phyloP scores from a whole-genome alignment of 2,888 invertebrate species.

The Arenicola marina region DNA sequence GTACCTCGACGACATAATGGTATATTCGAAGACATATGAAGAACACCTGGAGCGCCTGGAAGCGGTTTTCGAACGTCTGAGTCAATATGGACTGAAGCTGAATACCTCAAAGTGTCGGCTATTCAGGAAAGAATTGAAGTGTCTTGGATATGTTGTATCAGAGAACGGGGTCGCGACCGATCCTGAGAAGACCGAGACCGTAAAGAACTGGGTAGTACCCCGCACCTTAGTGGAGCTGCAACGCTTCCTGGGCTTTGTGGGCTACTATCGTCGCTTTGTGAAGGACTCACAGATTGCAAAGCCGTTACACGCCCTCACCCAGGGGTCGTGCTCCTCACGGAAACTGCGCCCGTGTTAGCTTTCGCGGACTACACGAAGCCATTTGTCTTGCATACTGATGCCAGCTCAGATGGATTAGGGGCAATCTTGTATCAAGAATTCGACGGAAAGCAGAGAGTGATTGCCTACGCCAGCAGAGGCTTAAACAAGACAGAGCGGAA shows the following conservation, averaged over 20 bases:
- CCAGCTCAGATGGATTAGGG: neutral
- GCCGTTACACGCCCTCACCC: neutral
- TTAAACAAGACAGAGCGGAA: neutral
- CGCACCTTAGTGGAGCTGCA: neutral
- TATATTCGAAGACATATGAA: too few species aligned
- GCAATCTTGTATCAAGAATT: neutral
- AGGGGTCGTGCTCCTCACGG: too few species aligned
- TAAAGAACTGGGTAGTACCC: neutral
- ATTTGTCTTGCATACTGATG: neutral
- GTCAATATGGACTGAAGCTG: too few species aligned
- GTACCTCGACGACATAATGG: neutral
- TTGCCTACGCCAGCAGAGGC: neutral
- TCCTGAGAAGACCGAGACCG: too few species aligned
- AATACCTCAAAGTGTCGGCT: too few species aligned
- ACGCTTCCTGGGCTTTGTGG: neutral
- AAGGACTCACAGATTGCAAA: neutral
- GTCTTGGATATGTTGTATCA: too few species aligned
- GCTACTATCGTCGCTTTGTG: neutral
- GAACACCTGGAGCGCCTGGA: too few species aligned
- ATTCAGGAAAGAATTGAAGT: too few species aligned
- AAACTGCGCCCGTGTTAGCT: neutral
- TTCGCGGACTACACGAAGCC: neutral
- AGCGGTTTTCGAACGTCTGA: too few species aligned
- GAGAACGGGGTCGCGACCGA: too few species aligned
- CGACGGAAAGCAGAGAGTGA: neutral